These are phyloP conservation scores for Rattus rattus DNA, from an alignment of 2,113 vertebrate genomes.

Conservation along the genomic window DNA sequence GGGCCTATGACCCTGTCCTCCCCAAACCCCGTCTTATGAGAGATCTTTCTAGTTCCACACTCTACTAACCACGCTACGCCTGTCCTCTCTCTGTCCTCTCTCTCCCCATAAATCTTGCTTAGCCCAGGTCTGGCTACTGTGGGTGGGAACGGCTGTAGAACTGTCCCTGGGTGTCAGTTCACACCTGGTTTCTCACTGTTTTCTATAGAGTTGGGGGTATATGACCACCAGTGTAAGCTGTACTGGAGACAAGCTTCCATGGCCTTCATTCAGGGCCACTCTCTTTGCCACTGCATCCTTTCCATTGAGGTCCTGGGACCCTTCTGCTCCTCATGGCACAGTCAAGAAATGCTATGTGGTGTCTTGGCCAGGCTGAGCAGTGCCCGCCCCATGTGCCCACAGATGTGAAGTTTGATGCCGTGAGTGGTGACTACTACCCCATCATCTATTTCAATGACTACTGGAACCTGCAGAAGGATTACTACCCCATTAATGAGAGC, in stretches of 20 bases:
- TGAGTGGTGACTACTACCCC: slow-evolving; percentile 97
- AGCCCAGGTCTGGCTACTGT: not conserved
- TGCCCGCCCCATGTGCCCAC: not conserved
- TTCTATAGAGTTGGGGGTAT: not conserved
- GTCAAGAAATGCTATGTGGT: not conserved
- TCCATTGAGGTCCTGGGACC: not conserved
- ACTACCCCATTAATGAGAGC: slow-evolving; percentile 94
- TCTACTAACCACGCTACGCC: rapidly evolving
- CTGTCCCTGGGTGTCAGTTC: no score
- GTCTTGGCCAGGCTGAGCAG: not conserved
- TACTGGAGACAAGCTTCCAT: not conserved
- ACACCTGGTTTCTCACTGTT: not conserved
- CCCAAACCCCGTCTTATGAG: rapidly evolving
- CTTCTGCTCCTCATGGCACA: not conserved
- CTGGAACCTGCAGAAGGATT: slow-evolving; percentile 99
- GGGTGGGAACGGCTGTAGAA: not conserved
- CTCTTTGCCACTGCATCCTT: not conserved
- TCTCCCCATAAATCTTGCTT: no score
- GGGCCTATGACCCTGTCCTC: not conserved
- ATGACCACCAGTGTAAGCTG: not conserved
- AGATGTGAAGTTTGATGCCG: slow-evolving; percentile 97
- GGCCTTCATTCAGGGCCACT: not conserved
- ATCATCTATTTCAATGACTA: slow-evolving; percentile 98
- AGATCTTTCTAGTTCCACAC: not conserved
- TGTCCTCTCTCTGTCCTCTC: not conserved